Evolutionary conservation across 2,888 invertebrate genomes (phyloP), one percentile per base, ranked within the genome.

Genomic region (Pyrrhia umbra): DNA sequence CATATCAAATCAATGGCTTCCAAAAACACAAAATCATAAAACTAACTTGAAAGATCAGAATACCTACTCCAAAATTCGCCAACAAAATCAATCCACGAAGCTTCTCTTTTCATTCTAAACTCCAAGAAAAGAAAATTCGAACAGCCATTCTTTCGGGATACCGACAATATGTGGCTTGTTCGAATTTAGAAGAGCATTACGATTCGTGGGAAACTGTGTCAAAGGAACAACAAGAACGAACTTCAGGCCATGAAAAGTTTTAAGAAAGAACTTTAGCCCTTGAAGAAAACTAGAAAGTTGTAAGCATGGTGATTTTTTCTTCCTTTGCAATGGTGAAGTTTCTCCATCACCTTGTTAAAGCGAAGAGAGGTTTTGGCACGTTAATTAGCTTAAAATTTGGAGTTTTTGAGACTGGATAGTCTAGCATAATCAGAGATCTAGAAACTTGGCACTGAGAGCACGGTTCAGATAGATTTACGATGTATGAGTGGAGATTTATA

Each of bases 191-290:
- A 50, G 20, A 61, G 52, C 57, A 61, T 75, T 81, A 75, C 64
- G 56, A 82, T 76, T 73, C 68, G 64, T 67, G 76, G 81, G 80
- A 80, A 81, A 83, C 80, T 78, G 77, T 84, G 81, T 84, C 82
- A 56, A 68, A 57, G 20, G 46, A 57, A 62, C 56, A 46, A 15
- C 6, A 39, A 39, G 55, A 61, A 82, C 67, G 58, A 90, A 93
- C 86, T n/a, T 92, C 88, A 85, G 70, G 79, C 84, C 86, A 87
- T 90, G 89, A 89, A 91, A 90, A 91, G 86, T 85, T 91, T 85
- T 84, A 81, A 87, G 85, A 87, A 82, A 16, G 16, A 62, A 62
- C 34, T 16, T 85, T n/a, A 84, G 85, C 86, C 81, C 79, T 76
- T 47, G 71, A 86, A 88, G 86, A 87, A 71, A 69, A 72, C 51